phyloP scores from a whole-genome alignment of 2,888 invertebrate genomes.

The Tetragnatha montana region DNA sequence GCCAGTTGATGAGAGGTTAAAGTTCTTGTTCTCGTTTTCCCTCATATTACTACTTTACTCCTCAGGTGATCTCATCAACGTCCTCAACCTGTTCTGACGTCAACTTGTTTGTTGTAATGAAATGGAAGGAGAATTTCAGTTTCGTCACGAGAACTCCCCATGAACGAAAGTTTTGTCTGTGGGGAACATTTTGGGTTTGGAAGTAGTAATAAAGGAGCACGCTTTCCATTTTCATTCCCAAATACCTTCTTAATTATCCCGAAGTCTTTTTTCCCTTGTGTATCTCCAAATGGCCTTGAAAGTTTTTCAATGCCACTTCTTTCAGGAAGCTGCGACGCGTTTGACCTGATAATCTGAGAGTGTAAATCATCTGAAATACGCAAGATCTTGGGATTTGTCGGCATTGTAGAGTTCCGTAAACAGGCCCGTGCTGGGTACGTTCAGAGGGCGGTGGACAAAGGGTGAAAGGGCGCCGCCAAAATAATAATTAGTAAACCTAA shows the following conservation, averaged over 20 bases:
- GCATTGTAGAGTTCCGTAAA: neutral
- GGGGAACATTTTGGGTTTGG: neutral
- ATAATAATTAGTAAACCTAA: too few relatives aligned
- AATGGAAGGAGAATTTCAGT: neutral
- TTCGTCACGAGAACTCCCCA: neutral
- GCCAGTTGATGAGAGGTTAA: conserved; percentile 52
- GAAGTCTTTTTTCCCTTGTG: neutral
- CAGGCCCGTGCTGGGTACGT: too few relatives aligned
- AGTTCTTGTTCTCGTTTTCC: conserved; percentile 56
- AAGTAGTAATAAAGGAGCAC: neutral
- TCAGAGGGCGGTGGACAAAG: too few relatives aligned
- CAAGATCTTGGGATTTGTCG: neutral
- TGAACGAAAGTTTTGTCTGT: neutral
- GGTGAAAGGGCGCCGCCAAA: too few relatives aligned
- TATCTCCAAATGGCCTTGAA: neutral
- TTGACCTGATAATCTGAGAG: neutral
- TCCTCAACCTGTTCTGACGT: conserved; percentile 47
- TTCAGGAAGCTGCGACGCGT: neutral
- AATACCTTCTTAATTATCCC: neutral
- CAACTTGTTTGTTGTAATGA: neutral
- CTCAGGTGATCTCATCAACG: neutral
- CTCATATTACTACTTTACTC: neutral
- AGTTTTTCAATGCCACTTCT: neutral
- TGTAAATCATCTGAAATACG: neutral
- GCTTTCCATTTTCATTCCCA: neutral